A percentile compares a stretch with the other conserved stretches of the same genome.
phyloP scores from a whole-genome alignment of 1,140 invertebrate species.

The Venturia canescens region DNA sequence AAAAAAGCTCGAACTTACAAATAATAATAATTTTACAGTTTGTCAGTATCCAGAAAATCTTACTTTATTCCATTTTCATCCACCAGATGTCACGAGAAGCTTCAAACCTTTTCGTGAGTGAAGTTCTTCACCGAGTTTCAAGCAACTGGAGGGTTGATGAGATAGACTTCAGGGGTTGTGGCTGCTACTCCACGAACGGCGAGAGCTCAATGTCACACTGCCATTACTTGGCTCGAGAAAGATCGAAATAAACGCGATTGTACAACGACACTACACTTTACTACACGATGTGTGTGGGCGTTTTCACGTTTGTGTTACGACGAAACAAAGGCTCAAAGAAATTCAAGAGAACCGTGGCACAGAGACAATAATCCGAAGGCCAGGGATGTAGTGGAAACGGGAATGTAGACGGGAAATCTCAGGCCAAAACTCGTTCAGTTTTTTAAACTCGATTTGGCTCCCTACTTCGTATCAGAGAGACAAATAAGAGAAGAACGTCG shows the following conservation, averaged over 20 bases:
- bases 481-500: too few species aligned
- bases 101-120: not conserved
- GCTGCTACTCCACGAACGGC: not conserved
- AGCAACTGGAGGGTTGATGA: not conserved
- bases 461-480: too few species aligned
- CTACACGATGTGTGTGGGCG: not conserved
- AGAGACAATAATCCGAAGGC: not conserved
- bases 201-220: not conserved
- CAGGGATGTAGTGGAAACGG: too few species aligned
- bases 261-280: not conserved
- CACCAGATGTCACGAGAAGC: not conserved
- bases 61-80: not conserved
- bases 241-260: conserved; percentile 34
- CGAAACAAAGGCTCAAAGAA: not conserved
- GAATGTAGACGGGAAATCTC: too few species aligned
- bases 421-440: too few species aligned
- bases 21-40: too few species aligned
- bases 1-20: too few species aligned
- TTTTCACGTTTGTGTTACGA: not conserved
- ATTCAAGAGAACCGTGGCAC: not conserved
- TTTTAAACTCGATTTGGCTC: too few species aligned
- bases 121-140: not conserved
- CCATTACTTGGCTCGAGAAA: not conserved
- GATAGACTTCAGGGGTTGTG: conserved; percentile 16
- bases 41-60: not conserved